Conservation (phyloP, 2,888 invertebrate species). For the Cerastis rubricosa region DNA sequence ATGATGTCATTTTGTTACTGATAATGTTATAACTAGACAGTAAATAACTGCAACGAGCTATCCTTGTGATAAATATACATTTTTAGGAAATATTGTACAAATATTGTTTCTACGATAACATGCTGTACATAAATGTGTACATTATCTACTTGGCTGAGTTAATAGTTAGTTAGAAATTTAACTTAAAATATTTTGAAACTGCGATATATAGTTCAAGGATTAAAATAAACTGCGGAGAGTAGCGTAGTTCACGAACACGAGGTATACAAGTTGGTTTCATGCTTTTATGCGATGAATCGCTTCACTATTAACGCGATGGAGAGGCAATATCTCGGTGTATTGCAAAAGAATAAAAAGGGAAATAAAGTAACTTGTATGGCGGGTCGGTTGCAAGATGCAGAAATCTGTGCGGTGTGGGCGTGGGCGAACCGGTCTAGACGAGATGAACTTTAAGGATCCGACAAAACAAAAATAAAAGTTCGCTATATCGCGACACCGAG, state of each 20-base stretch:
- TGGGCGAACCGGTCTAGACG: conserved; percentile 90
- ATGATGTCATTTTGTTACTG: conserved; percentile 77
- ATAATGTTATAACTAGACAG: conserved; percentile 74
- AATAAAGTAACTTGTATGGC: conserved; percentile 89
- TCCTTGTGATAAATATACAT: conserved; percentile 57
- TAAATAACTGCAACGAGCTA: conserved; percentile 70
- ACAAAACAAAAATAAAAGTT: conserved; percentile 87
- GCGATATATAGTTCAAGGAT: conserved; percentile 43
- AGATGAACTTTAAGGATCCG: conserved; percentile 89
- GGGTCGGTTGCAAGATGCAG: conserved; percentile 89
- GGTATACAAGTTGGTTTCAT: conserved; percentile 70
- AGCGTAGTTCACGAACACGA: conserved; percentile 54
- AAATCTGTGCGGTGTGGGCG: conserved; percentile 89
- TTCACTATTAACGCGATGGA: conserved; percentile 82
- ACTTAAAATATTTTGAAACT: conserved; percentile 7
- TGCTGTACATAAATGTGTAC: conserved; percentile 1
- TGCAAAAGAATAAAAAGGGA: conserved; percentile 88
- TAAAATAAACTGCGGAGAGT: conserved; percentile 54
- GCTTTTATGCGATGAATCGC: conserved; percentile 74
- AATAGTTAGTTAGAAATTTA: conserved; percentile 7
- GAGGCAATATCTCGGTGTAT: conserved; percentile 84
- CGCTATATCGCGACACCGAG: conserved; percentile 83
- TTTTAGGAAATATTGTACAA: conserved; percentile 53
- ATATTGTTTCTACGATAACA: conserved; percentile 45
- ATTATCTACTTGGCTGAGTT: conserved; percentile 24